Conservation (phyloP, 2,888 invertebrate species). For the Ennomos fuscantarius region DNA sequence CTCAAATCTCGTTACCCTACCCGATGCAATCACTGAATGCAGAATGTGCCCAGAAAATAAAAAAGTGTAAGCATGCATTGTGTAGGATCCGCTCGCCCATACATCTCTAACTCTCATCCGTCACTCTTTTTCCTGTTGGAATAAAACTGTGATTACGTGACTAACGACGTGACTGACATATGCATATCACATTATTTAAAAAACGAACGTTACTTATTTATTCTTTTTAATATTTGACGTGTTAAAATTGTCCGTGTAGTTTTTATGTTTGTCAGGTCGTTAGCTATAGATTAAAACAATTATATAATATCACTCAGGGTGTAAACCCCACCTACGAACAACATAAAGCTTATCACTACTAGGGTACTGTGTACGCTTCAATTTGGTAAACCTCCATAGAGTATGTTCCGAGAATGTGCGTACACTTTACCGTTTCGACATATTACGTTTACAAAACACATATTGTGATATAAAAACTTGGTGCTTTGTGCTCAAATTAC, state of each 20-base stretch:
- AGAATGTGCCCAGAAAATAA: constrained; percentile 74
- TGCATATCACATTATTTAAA: background rate
- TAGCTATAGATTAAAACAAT: constrained; percentile 48
- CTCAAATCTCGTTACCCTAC: constrained; percentile 55
- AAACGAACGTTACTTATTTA: too few species aligned
- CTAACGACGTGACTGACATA: constrained; percentile 55
- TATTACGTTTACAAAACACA: constrained; percentile 83
- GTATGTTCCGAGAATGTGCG: constrained; percentile 47
- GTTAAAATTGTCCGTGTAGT: too few species aligned
- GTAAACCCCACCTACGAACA: constrained; percentile 75
- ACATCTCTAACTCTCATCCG: constrained; percentile 72
- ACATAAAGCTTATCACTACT: constrained; percentile 81
- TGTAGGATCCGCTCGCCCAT: constrained; percentile 81
- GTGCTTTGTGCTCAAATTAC: constrained; percentile 83
- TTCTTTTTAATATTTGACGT: too few species aligned
- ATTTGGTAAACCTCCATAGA: constrained; percentile 10
- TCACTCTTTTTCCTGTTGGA: constrained; percentile 70
- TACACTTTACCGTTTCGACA: constrained; percentile 79
- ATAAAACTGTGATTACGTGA: constrained; percentile 65
- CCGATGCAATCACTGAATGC: constrained; percentile 85
- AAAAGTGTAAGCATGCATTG: constrained; percentile 66
- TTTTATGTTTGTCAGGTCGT: constrained; percentile 37
- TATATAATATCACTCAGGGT: constrained; percentile 54
- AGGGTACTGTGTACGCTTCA: constrained; percentile 68
- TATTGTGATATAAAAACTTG: constrained; percentile 83